Conservation (phyloP, 2,797 vertebrate species). For the Labeo calbasu region DNA sequence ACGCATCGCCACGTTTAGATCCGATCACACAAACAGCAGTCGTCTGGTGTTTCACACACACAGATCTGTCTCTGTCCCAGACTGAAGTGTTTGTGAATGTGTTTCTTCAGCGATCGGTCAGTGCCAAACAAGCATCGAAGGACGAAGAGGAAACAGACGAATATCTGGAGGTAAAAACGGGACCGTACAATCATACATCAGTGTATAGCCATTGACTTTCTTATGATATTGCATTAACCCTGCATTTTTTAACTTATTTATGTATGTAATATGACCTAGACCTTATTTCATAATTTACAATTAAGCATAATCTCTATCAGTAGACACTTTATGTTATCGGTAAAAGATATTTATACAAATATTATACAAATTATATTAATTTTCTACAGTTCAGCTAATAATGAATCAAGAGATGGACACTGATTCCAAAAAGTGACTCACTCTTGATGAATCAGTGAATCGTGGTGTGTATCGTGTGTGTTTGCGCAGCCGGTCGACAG, state of each 20-base stretch:
- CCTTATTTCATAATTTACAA: neutral
- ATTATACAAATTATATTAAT: too few relatives aligned
- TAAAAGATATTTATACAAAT: too few relatives aligned
- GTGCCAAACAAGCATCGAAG: conserved; percentile 44
- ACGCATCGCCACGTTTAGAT: neutral
- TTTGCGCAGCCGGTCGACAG: conserved; percentile 79
- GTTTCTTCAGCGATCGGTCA: conserved; percentile 35
- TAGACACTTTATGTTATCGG: too few relatives aligned
- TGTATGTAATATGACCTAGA: neutral
- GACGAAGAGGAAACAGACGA: conserved; percentile 56
- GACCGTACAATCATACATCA: neutral
- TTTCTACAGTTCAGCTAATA: too few relatives aligned
- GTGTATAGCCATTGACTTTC: too few relatives aligned
- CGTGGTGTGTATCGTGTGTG: neutral
- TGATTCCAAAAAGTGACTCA: too few relatives aligned
- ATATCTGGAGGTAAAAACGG: conserved; percentile 71
- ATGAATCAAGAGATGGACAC: too few relatives aligned
- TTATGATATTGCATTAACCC: neutral
- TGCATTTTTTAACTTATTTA: neutral
- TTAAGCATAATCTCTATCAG: too few relatives aligned
- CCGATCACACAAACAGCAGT: neutral
- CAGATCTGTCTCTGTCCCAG: neutral
- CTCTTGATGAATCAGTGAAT: too few relatives aligned
- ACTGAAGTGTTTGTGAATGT: neutral
- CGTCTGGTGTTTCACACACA: neutral